phyloP scores from a whole-genome alignment of 2,797 vertebrate genomes.

The Phoxinus dragarum region DNA sequence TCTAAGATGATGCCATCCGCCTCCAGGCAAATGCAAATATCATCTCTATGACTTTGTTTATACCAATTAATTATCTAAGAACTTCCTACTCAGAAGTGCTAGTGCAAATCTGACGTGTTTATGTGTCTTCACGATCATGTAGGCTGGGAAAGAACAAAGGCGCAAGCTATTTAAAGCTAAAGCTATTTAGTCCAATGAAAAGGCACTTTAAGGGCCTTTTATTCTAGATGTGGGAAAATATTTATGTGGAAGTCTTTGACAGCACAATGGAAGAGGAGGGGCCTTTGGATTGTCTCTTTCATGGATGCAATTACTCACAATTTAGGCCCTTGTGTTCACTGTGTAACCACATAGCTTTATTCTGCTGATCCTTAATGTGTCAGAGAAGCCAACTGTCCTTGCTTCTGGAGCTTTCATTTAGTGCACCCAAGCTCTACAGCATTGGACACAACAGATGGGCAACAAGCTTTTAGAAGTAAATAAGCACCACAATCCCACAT shows the following conservation, averaged over 20 bases:
- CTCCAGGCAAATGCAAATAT: slow-evolving; percentile 32
- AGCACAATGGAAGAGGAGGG: slow-evolving; percentile 57
- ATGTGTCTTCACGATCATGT: slow-evolving; percentile 40
- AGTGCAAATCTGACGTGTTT: slow-evolving; percentile 14
- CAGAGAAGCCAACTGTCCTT: slow-evolving; percentile 67
- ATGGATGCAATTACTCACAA: slow-evolving; percentile 51
- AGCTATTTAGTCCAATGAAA: slow-evolving; percentile 30
- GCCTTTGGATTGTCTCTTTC: slow-evolving; percentile 51
- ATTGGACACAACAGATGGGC: slow-evolving; percentile 59
- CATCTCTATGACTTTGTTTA: slow-evolving; percentile 45
- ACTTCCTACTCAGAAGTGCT: slow-evolving; percentile 32
- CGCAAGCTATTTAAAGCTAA: neutral
- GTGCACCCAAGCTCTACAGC: slow-evolving; percentile 61
- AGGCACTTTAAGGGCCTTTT: slow-evolving; percentile 44
- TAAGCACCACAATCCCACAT: neutral
- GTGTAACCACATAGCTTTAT: slow-evolving; percentile 52
- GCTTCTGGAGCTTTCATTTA: slow-evolving; percentile 70
- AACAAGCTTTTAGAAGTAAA: slow-evolving; percentile 47
- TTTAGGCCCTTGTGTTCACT: slow-evolving; percentile 39
- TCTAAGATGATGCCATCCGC: slow-evolving; percentile 11
- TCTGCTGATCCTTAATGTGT: slow-evolving; percentile 37
- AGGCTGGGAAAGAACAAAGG: slow-evolving; percentile 25
- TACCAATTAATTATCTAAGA: slow-evolving; percentile 25
- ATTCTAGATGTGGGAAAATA: slow-evolving; percentile 54
- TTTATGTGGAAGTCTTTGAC: slow-evolving; percentile 38